Evolutionary conservation across 2,113 vertebrate species (phyloP).

Genomic region (Talpa occidentalis): DNA sequence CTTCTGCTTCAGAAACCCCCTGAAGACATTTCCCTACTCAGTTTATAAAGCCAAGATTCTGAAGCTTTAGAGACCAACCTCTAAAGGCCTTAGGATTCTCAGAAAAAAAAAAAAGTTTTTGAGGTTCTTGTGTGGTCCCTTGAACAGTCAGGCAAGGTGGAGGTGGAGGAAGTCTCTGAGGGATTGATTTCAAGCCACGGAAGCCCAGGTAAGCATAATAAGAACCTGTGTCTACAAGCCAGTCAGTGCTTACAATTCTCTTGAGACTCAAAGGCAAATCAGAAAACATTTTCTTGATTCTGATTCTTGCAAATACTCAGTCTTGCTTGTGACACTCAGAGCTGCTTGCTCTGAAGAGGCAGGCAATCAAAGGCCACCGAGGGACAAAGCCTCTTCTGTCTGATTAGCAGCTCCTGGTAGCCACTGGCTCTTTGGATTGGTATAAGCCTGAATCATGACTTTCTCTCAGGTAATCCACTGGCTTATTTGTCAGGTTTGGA

Average conservation of each 20-base stretch:
- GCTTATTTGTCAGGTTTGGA: background rate
- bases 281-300: slow-evolving; percentile 47
- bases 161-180: background rate
- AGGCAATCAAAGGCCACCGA: slow-evolving; percentile 26
- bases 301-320: background rate
- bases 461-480: background rate
- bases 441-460: background rate
- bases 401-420: background rate
- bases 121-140: slow-evolving; percentile 14
- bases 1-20: background rate
- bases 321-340: slow-evolving; percentile 38
- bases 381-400: background rate
- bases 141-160: background rate
- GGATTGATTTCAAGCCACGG: background rate
- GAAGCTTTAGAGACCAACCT: slow-evolving; percentile 32
- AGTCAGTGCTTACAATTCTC: slow-evolving; percentile 15
- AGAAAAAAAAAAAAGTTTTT: background rate
- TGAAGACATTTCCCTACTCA: background rate
- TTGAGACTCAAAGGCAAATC: slow-evolving; percentile 40
- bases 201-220: slow-evolving; percentile 12
- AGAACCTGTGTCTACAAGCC: background rate
- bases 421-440: background rate
- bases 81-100: background rate
- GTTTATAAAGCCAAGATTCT: background rate
- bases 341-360: slow-evolving; percentile 42